phyloP scores from a whole-genome alignment of 2,888 invertebrate genomes.

The Strigamia transsilvanica region DNA sequence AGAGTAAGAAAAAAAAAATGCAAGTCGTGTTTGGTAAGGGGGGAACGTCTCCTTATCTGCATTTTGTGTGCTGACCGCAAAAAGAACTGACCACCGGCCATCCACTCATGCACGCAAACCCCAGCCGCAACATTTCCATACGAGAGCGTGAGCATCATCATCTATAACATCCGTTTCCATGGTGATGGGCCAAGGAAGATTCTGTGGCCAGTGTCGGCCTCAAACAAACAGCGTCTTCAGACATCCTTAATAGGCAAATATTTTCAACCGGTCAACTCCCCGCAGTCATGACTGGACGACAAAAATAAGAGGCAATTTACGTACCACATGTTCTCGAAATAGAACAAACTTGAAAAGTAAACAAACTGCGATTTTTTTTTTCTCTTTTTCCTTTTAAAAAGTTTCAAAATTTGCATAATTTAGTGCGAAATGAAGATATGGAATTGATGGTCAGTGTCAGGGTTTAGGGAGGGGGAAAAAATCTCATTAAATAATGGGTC shows the following conservation, averaged over 20 bases:
- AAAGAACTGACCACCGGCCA: conserved; percentile 8
- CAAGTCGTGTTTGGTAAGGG: background rate
- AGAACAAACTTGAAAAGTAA: background rate
- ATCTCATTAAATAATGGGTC: conserved; percentile 3
- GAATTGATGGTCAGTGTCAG: background rate
- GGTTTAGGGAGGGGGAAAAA: background rate
- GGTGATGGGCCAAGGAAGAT: background rate
- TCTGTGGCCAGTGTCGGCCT: background rate
- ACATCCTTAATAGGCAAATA: background rate
- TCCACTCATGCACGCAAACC: conserved; percentile 8
- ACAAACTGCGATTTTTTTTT: background rate
- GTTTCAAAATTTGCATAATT: background rate
- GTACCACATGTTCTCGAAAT: background rate
- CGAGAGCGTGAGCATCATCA: background rate
- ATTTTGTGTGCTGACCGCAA: conserved; percentile 1
- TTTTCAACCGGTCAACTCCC: conserved; percentile 8
- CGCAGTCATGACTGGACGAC: background rate
- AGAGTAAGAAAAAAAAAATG: background rate
- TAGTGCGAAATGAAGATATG: background rate
- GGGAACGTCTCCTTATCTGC: conserved; percentile 8
- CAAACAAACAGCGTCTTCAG: background rate
- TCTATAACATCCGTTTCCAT: conserved; percentile 4
- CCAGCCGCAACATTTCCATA: conserved; percentile 8
- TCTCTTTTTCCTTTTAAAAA: background rate
- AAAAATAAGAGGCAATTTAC: background rate